Percentiles rank a stretch among this genome's conserved stretches.
phyloP scores from a whole-genome alignment of 2,888 invertebrate genomes.

The Papilio gigon region DNA sequence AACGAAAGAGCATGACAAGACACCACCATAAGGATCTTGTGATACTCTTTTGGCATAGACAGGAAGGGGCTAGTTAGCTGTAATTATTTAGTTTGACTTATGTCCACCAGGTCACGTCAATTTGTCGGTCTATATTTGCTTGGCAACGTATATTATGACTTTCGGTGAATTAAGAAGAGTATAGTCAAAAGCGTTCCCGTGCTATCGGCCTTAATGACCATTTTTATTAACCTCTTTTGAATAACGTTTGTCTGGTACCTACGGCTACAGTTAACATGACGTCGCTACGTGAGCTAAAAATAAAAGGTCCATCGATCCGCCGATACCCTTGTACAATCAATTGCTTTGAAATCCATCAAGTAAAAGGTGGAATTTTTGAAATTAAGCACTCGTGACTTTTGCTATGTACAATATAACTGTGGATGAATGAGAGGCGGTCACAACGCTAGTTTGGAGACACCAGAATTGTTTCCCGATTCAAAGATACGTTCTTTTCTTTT shows the following conservation, averaged over 20 bases:
- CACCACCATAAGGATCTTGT: too few relatives aligned
- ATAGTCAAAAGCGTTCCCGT: slow-evolving; percentile 20
- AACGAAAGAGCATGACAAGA: too few relatives aligned
- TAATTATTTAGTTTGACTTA: too few relatives aligned
- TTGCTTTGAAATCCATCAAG: slow-evolving; percentile 18
- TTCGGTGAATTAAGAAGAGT: neutral
- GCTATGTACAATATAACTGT: neutral
- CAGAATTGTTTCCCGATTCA: too few relatives aligned
- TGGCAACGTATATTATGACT: neutral
- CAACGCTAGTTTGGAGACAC: too few relatives aligned
- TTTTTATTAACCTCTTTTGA: slow-evolving; percentile 37
- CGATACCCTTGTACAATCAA: slow-evolving; percentile 14
- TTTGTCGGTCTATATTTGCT: too few relatives aligned
- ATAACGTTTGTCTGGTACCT: slow-evolving; percentile 13
- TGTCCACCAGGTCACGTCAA: too few relatives aligned
- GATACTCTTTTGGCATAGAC: too few relatives aligned
- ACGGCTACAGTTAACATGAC: slow-evolving; percentile 31
- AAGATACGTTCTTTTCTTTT: too few relatives aligned
- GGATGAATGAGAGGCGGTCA: too few relatives aligned
- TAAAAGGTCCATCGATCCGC: slow-evolving; percentile 24
- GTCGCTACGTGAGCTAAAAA: slow-evolving; percentile 31
- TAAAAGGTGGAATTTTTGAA: slow-evolving; percentile 9
- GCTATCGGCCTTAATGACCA: slow-evolving; percentile 18
- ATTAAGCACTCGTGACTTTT: slow-evolving; percentile 2
- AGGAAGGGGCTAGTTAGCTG: too few relatives aligned